Evolutionary conservation across 2,797 vertebrate genomes (phyloP), one percentile per base, ranked within the genome.

Genomic region (Thamnophis elegans): DNA sequence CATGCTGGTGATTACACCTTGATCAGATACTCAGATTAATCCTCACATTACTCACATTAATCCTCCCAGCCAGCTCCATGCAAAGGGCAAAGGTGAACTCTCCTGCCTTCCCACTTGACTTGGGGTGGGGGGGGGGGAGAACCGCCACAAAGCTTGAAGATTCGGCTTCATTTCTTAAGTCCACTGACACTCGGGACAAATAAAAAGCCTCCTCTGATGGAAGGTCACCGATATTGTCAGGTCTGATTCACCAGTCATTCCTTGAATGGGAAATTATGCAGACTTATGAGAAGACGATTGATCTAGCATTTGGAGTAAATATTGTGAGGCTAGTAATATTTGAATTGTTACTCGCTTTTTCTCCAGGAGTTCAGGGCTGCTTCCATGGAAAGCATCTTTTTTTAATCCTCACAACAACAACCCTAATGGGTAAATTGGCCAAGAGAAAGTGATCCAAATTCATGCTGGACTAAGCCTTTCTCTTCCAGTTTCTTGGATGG

Each of bases 301-400:
- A 91, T 42, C 91, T 88, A 95, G 90, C 89, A 89, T 93, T 89
- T 62, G 92, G 94, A 87, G 90, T 92, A 94, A 94, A 95, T n/a
- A 5, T 25, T 82, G 9, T 47, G 42, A 47, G 4, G 78, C 42
- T 12, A 82, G 42, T 26, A 82, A 82, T 82, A 82, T 82, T 47
- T 0, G 0, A 47, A 47, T 12, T 25, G 20, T 47, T 47, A 36
- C 36, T 25, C 0, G 10, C 73, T 82, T 47, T 82, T 82, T 82
- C 78, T 47, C 36, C 36, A 82, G 22, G 42, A 82, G 22, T 47
- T 82, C 42, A 25, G 4, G 47, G 20, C 36, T 82, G 73, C 36
- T 82, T 82, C 36, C 36, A 47, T 47, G 4, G 36, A 25, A 22
- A 82, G 36, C 36, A 47, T 25, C 36, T 47, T 47, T 25, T 47